A percentile compares a stretch with the other conserved stretches of the same genome.
These are phyloP conservation scores for Deilephila porcellus DNA, from an alignment of 2,888 invertebrate genomes.

Conservation along the genomic window DNA sequence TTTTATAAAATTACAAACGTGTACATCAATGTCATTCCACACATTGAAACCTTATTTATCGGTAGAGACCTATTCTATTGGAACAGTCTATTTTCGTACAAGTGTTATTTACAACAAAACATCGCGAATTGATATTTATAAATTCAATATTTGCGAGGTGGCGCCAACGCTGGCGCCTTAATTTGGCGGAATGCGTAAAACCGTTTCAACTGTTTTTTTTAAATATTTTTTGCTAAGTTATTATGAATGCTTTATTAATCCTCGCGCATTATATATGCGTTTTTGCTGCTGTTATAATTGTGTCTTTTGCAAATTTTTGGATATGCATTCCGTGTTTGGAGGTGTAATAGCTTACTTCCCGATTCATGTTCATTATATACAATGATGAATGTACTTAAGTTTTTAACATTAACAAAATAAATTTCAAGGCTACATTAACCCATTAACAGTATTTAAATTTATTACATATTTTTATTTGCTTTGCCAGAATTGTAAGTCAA, in stretches of 20 bases:
- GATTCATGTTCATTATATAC: slow-evolving; percentile 10
- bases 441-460: not conserved
- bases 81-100: slow-evolving; percentile 9
- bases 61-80: not conserved
- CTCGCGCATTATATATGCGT: not conserved
- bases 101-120: slow-evolving; percentile 21
- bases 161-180: slow-evolving; percentile 24
- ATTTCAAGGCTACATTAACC: not conserved
- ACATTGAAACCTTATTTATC: not conserved
- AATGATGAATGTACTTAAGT: not conserved
- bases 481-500: not conserved
- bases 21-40: slow-evolving; percentile 12
- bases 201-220: slow-evolving; percentile 14
- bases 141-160: slow-evolving; percentile 23
- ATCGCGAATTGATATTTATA: slow-evolving; percentile 25
- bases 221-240: slow-evolving; percentile 7
- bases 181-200: slow-evolving; percentile 22
- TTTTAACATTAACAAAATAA: not conserved
- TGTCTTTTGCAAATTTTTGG: not conserved
- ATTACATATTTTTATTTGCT: not conserved
- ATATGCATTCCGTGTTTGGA: not conserved
- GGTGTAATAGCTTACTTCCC: not conserved
- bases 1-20: not conserved
- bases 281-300: slow-evolving; percentile 4
- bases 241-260: slow-evolving; percentile 2